A percentile compares a stretch with the other conserved stretches of the same genome.
These are phyloP conservation scores for Laterallus jamaicensis DNA, from an alignment of 2,113 vertebrate genomes.

Conservation along the genomic window DNA sequence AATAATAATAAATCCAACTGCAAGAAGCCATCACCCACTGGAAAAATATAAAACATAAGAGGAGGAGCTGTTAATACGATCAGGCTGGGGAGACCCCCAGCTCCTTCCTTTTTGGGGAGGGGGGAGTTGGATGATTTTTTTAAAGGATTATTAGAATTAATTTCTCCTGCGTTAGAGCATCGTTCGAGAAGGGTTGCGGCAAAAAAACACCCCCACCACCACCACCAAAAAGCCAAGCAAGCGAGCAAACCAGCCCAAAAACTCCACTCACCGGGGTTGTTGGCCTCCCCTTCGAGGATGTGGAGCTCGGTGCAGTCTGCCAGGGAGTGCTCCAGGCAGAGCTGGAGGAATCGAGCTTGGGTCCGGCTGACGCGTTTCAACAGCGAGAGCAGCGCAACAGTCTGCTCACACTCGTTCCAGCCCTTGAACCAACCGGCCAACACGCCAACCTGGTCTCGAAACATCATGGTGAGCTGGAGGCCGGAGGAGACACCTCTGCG, in stretches of 20 bases:
- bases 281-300: constrained; percentile 94
- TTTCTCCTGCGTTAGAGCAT: neutral
- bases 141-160: no score
- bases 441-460: constrained; percentile 98
- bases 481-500: neutral
- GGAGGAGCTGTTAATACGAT: neutral
- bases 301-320: constrained; percentile 95
- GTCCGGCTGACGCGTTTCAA: constrained; percentile 95
- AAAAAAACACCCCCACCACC: no score
- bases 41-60: neutral
- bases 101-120: neutral
- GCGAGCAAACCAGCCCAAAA: no score
- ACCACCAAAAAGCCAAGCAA: no score
- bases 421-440: constrained; percentile 98
- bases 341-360: constrained; percentile 97
- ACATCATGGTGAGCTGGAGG: constrained; percentile 91
- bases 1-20: neutral
- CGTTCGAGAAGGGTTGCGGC: neutral
- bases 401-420: constrained; percentile 99
- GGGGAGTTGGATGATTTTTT: no score
- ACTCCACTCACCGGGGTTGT: constrained; percentile 88
- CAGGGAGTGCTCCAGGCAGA: constrained; percentile 96
- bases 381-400: constrained; percentile 94
- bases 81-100: neutral
- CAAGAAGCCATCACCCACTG: neutral